Evolutionary conservation across 2,888 invertebrate species (phyloP), one percentile per base, ranked within the genome.

Genomic region (Silvanus unidentatus): DNA sequence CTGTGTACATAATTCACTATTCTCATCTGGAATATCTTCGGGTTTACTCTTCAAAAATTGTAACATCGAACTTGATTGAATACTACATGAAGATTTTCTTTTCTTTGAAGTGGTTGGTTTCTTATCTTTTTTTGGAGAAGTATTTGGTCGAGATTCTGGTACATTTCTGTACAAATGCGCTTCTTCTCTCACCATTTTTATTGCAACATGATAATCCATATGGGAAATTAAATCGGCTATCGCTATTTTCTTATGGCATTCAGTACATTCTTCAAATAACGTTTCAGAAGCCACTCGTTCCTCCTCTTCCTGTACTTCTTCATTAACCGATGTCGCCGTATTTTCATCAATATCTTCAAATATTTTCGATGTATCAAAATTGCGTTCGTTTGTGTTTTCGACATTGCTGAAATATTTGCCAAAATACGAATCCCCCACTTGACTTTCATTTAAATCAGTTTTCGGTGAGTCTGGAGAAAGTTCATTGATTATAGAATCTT

Each of bases 131-230:
- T 16, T 44, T 43, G 10, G 27, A 38, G 10, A 34, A 11, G 35
- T 1, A 30, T 35, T 30, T n/a, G n/a, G n/a, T n/a, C n/a, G n/a
- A n/a, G n/a, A n/a, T n/a, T n/a, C n/a, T 37, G 35, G 16, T 30
- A 16, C 30, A 22, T 34, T 48, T 48, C 59, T 63, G 40, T 60
- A 60, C 35, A 59, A 44, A 53, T 57, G 50, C 2, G 59, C 53
- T 48, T 69, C 66, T 44, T 62, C 56, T 49, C 62, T 55, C 35
- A 66, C 59, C 45, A 70, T 55, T 58, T 68, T 60, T 49, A 68
- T 52, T 42, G 94, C 94, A 63, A 87, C 78, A 69, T 95, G 94
- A 65, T 82, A 91, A 71, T 95, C 94, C 58, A 77, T 70, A 71
- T 94, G 94, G 62, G 89, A 86, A 1, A 75, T 66, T 56, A 84